Evolutionary conservation across 2,113 vertebrate species (phyloP).

Genomic region (Hemiprocne comata): DNA sequence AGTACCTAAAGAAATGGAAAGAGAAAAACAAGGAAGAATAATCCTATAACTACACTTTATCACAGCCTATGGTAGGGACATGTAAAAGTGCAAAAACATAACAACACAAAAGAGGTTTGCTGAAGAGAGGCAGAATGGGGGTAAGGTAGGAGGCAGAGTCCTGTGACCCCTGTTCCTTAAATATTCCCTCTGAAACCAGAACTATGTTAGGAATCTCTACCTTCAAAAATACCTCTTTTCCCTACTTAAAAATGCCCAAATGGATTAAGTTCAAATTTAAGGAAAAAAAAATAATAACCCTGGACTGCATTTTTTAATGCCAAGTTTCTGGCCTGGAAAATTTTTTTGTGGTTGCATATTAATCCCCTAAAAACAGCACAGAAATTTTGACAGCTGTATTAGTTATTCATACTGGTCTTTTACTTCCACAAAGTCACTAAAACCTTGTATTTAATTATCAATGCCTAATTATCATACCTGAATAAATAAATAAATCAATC

Average conservation of each 20-base stretch:
- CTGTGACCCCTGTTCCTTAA: background rate
- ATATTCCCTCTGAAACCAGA: conserved; percentile 30
- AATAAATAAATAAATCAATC: background rate
- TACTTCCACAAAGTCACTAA: conserved; percentile 1
- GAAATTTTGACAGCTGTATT: conserved; percentile 48
- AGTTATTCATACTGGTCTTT: background rate
- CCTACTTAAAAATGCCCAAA: conserved; percentile 16
- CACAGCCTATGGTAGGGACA: too few relatives aligned
- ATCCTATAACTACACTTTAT: background rate
- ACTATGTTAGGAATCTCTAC: conserved; percentile 29
- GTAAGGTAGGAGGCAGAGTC: background rate
- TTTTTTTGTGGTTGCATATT: conserved; percentile 51
- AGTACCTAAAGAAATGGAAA: background rate
- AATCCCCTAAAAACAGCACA: conserved; percentile 33
- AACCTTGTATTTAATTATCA: conserved; percentile 22
- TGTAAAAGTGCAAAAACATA: background rate
- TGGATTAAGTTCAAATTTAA: background rate
- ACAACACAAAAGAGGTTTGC: background rate
- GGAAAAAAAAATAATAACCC: background rate
- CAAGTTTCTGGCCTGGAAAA: conserved; percentile 51
- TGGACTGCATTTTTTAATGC: conserved; percentile 7
- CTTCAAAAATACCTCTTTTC: background rate
- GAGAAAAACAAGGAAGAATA: background rate
- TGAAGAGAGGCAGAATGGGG: background rate
- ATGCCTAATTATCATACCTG: conserved; percentile 27